Evolutionary conservation across 2,888 invertebrate genomes (phyloP).

Genomic region (Clitarchus hookeri): DNA sequence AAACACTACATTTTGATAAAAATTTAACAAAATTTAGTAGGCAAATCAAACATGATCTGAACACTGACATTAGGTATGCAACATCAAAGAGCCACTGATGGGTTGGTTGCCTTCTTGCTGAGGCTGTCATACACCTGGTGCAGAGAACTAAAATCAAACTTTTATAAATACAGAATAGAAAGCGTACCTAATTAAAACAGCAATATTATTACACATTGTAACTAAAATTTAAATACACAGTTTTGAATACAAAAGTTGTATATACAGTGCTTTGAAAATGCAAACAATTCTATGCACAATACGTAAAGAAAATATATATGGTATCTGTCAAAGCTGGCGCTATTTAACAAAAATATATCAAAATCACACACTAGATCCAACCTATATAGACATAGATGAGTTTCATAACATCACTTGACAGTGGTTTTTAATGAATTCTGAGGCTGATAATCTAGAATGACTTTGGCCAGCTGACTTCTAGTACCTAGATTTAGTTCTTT

Average conservation of each 20-base stretch:
- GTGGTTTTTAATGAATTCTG: neutral
- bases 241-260: neutral
- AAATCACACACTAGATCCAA: neutral
- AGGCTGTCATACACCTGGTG: too few species aligned
- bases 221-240: neutral
- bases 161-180: too few species aligned
- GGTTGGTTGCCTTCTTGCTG: too few species aligned
- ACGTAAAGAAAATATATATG: neutral
- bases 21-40: too few species aligned
- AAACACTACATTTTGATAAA: too few species aligned
- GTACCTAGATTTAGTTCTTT: constrained; percentile 54
- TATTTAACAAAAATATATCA: neutral
- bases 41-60: too few species aligned
- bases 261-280: neutral
- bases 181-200: too few species aligned
- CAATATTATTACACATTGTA: too few species aligned
- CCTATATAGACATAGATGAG: neutral
- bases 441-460: constrained; percentile 56
- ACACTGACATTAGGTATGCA: too few species aligned
- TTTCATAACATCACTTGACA: neutral
- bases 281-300: neutral
- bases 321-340: neutral
- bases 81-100: too few species aligned
- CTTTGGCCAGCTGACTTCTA: constrained; percentile 61
- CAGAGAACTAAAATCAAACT: too few species aligned